Evolutionary conservation across 2,888 invertebrate genomes (phyloP).

Genomic region (Athalia cordata): DNA sequence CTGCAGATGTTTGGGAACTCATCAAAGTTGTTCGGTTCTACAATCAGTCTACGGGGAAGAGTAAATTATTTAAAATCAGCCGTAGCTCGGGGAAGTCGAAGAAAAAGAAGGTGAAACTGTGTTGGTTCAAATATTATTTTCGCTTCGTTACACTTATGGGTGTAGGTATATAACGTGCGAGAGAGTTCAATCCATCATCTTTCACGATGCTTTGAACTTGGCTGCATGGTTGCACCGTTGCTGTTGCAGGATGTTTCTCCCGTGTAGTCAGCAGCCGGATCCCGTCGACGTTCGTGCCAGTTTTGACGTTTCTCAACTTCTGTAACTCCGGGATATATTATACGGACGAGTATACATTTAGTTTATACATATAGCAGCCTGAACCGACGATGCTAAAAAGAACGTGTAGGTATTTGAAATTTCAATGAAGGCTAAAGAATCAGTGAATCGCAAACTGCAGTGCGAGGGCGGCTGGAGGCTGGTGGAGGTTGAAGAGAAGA

Average conservation of each 20-base stretch:
- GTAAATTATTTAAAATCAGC: too few relatives aligned
- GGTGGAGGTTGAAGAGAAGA: slow-evolving; percentile 48
- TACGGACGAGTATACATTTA: background rate
- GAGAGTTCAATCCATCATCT: slow-evolving; percentile 42
- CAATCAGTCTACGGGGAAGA: too few relatives aligned
- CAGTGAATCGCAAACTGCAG: slow-evolving; percentile 21
- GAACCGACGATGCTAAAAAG: too few relatives aligned
- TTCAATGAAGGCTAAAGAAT: slow-evolving; percentile 23
- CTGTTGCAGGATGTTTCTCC: slow-evolving; percentile 39
- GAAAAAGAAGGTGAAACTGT: background rate
- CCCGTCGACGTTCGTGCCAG: slow-evolving; percentile 29
- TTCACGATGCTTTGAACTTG: slow-evolving; percentile 35
- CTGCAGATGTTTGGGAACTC: too few relatives aligned
- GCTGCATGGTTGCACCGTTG: too few relatives aligned
- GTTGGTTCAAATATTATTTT: slow-evolving; percentile 19
- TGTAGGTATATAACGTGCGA: slow-evolving; percentile 9
- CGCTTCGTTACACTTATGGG: background rate
- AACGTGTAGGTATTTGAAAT: slow-evolving; percentile 18
- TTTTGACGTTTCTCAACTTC: slow-evolving; percentile 38
- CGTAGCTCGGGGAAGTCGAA: too few relatives aligned
- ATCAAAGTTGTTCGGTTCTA: too few relatives aligned
- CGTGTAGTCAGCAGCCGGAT: slow-evolving; percentile 31
- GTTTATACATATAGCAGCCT: background rate
- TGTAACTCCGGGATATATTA: slow-evolving; percentile 9
- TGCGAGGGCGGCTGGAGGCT: slow-evolving; percentile 52